A percentile compares a stretch with the other conserved stretches of the same genome.
Evolutionary conservation across 2,113 vertebrate species (phyloP).

Genomic region (Pipra filicauda): DNA sequence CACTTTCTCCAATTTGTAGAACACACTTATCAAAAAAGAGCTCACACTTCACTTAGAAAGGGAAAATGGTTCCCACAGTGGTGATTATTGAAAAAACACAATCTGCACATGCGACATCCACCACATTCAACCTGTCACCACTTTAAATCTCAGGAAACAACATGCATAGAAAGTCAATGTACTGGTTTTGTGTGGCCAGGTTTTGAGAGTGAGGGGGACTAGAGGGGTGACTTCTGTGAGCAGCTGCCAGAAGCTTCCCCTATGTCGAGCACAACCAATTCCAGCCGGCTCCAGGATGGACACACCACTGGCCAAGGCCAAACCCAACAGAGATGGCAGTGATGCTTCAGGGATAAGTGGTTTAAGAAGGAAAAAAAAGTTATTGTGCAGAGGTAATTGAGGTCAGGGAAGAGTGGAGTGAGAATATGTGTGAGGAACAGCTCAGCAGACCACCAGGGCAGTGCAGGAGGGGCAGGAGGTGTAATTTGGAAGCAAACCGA

Average conservation of each 20-base stretch:
- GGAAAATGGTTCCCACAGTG: background rate
- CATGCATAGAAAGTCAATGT: background rate
- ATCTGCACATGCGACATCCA: background rate
- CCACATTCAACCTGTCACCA: background rate
- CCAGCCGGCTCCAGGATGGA: too few relatives aligned
- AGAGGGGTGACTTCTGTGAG: background rate
- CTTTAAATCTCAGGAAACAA: background rate
- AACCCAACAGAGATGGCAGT: too few relatives aligned
- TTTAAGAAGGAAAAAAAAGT: background rate
- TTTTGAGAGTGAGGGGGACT: background rate
- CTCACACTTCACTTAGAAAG: background rate
- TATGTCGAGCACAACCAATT: background rate
- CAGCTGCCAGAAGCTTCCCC: background rate
- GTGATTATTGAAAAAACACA: background rate
- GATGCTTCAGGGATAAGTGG: background rate
- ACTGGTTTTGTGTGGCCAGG: background rate
- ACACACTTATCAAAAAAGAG: background rate
- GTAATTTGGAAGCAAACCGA: too few relatives aligned
- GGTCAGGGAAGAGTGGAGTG: background rate
- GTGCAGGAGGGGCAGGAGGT: background rate
- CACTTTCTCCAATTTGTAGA: background rate
- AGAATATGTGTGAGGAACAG: background rate
- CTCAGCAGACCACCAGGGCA: background rate
- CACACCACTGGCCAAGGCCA: background rate
- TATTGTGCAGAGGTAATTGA: background rate